Percentiles rank a stretch among this genome's conserved stretches.
Evolutionary conservation across 2,797 vertebrate genomes (phyloP).

Genomic region (Phalanger gymnotis): DNA sequence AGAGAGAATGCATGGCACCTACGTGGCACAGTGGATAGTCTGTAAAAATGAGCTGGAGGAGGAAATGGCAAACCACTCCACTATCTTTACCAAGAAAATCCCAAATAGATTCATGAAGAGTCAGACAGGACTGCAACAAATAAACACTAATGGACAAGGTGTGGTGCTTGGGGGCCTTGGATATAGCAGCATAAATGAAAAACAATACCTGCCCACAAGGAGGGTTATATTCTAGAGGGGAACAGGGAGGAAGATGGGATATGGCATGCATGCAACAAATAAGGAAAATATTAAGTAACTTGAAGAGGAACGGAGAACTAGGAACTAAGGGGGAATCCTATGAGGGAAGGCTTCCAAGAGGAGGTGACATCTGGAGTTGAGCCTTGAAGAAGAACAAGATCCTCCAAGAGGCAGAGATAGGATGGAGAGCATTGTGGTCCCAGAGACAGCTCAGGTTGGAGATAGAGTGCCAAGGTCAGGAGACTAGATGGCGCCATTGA

Average conservation of each 20-base stretch:
- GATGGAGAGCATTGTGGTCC: not conserved
- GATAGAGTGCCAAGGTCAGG: not conserved
- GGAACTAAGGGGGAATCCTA: not conserved
- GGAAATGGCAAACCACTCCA: not conserved
- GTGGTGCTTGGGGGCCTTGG: not conserved
- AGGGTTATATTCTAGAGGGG: not conserved
- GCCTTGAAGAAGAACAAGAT: not conserved
- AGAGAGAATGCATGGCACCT: not conserved
- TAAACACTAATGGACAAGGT: no score
- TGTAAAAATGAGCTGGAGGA: not conserved
- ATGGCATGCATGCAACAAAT: not conserved
- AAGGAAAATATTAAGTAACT: not conserved
- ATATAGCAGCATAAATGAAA: not conserved
- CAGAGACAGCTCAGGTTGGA: not conserved
- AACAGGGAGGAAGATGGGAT: not conserved
- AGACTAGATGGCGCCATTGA: not conserved
- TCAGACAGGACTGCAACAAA: not conserved
- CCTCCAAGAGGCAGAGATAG: not conserved
- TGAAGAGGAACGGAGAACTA: not conserved
- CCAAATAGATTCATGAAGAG: not conserved
- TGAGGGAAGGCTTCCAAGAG: not conserved
- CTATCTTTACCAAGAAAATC: no score
- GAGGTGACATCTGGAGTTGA: not conserved
- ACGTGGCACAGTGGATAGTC: no score
- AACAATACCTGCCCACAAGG: not conserved